Evolutionary conservation across 1,140 invertebrate genomes (phyloP), one percentile per base, ranked within the genome.

Genomic region (Drosophila elegans): DNA sequence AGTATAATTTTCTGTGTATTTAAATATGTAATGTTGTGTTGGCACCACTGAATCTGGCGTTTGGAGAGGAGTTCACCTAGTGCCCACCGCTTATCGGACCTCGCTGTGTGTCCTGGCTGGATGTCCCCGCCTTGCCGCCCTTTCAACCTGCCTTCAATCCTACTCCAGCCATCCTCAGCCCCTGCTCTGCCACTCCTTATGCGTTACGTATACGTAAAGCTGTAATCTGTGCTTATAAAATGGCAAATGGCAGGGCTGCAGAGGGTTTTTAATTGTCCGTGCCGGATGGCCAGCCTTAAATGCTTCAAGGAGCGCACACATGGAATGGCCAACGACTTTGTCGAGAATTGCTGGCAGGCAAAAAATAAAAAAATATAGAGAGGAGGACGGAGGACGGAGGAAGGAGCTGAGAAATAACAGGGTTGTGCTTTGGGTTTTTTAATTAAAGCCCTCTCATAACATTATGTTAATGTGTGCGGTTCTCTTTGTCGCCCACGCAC

Each of bases 141-240:
- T 27, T 13, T 6, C 34, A 9, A n/a, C 51, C 42, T 42, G 11
- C 7, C 10, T 32, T 32, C 5, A 0, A 6, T 32, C 2, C 29
- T 3, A 42, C 39, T 34, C 34, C 9, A 25, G 4, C 39, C 9
- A 2, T 4, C 48, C 13, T 13, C 6, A 11, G 12, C 7, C 32
- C 29, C 29, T 4, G 42, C 13, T 21, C 6, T 16, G 12, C 10
- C 32, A 25, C 29, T 55, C 25, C 60, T 21, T 25, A 48, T 78
- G 74, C 73, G 64, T 72, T 74, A 53, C 66, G 66, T 86, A 73
- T 79, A 78, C 79, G 67, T 80, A 80, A 72, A 89, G 73, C 84
- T 89, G 84, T 88, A 88, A 88, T 89, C 84, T 89, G 85, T 89
- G 84, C 84, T 84, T 89, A 89, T 88, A 88, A 88, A 88, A 88